Evolutionary conservation across 2,888 invertebrate species (phyloP).

Genomic region (Ferrisia virgata): DNA sequence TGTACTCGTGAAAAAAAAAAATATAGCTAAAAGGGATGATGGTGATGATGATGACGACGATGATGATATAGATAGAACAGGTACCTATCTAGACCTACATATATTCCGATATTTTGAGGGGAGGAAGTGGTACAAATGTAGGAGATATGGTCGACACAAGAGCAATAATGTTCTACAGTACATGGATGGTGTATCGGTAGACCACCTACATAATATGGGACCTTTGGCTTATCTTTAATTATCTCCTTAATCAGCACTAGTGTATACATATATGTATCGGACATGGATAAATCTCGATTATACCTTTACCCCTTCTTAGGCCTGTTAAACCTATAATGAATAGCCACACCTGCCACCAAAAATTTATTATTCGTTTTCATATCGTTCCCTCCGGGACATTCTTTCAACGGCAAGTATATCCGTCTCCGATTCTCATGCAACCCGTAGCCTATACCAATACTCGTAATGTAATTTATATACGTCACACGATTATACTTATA

Average conservation of each 20-base stretch:
- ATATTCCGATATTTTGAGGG: not conserved
- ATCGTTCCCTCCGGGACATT: slow-evolving; percentile 40
- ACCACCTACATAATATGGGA: slow-evolving; percentile 37
- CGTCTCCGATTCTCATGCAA: slow-evolving; percentile 19
- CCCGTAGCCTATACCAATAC: not conserved
- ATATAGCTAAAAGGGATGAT: slow-evolving; percentile 14
- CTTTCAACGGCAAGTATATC: slow-evolving; percentile 38
- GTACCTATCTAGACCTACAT: not conserved
- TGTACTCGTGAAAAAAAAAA: not conserved
- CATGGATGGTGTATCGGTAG: not conserved
- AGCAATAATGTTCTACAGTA: not conserved
- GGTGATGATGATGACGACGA: no score
- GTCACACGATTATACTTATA: slow-evolving; percentile 4
- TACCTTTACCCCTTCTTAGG: slow-evolving; percentile 8
- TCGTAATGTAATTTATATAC: slow-evolving; percentile 31
- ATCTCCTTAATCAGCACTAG: slow-evolving; percentile 35
- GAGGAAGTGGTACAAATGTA: not conserved
- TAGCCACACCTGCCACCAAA: slow-evolving; percentile 41
- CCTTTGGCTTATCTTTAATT: slow-evolving; percentile 41
- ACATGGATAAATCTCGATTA: slow-evolving; percentile 30
- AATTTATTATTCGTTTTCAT: slow-evolving; percentile 41
- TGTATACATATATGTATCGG: slow-evolving; percentile 24
- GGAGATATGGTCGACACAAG: not conserved
- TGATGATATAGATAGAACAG: not conserved
- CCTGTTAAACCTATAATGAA: slow-evolving; percentile 36